Evolutionary conservation across 64 coral and sea anemone genomes (phyloP).

Genomic region (Anthopleura sola): DNA sequence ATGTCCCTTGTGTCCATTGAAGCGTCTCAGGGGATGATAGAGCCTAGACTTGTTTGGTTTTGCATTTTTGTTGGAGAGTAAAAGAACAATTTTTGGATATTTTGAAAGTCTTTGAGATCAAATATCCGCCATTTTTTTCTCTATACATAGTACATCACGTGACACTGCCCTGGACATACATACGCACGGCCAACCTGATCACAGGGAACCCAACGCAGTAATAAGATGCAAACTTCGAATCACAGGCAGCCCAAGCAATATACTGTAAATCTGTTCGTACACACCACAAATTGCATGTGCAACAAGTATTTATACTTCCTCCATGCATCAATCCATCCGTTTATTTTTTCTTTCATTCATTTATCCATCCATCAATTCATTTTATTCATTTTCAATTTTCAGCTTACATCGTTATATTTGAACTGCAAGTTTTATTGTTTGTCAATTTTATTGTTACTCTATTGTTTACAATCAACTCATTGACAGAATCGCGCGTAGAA

Average conservation of each 20-base stretch:
- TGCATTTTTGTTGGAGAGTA: background rate
- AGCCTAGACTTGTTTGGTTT: background rate
- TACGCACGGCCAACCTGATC: background rate
- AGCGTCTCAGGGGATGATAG: background rate
- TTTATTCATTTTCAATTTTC: no score
- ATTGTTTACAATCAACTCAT: background rate
- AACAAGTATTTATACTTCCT: no score
- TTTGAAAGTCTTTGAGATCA: conserved; percentile 7
- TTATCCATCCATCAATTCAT: no score
- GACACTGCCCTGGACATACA: background rate
- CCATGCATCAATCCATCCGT: no score
- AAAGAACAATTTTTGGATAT: background rate
- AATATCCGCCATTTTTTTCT: background rate
- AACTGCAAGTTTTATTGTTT: no score
- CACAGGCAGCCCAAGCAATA: no score
- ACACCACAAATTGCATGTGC: no score
- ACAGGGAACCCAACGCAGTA: background rate
- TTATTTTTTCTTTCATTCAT: no score
- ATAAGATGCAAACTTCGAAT: no score
- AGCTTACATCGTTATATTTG: no score
- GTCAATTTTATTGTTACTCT: background rate
- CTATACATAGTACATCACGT: background rate
- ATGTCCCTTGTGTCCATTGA: background rate
- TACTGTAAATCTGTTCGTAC: no score
- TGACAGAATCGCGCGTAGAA: no score